Base-by-base conservation (phyloP, 2,888 invertebrate genomes). In the Lucinisca nassula region DNA sequence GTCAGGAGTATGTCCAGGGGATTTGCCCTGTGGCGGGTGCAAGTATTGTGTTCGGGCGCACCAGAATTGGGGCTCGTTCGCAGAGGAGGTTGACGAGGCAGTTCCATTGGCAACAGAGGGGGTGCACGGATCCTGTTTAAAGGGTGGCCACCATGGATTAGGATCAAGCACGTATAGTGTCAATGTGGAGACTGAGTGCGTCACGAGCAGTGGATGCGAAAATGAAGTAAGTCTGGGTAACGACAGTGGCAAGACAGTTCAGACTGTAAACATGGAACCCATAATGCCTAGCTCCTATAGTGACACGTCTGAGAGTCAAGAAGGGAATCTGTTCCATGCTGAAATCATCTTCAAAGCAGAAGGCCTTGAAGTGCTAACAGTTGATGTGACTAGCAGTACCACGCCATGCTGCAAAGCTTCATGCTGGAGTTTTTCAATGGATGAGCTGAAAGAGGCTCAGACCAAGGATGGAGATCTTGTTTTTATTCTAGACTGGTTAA, bases 11-110 rank as follows among this genome's bases (percentile, higher is more conserved):
- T 30, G 61, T n/a, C 30, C 30, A 14, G 24, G 24, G 24, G 61
- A 61, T 61, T 14, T 61, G 24, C n/a, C 61, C 77, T 84, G 84
- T 75, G 82, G 80, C 0, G 83, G 83, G 3, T 83, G 83, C 61
- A 51, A 45, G 17, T 83, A 87, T 70, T 87, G 83, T 67, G 49
- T 14, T 32, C 58, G 38, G 21, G 79, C 83, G 3, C 58, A 82
- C 30, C n/a, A 38, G 45, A 40, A 79, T 0, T 87, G 79, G 86
- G 55, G 10, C 27, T 8, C n/a, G 2, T 87, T 83, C 35, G 17
- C 27, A 17, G 38, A 67, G 0, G 61, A 51, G 0, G 86, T 87
- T 1, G 61, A 61, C 30, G 61, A 61, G 61, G 61, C 61, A 30
- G 61, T 61, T 30, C 61, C 61, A 61, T 61, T 61, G 27, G 61